Evolutionary conservation across 2,113 vertebrate species (phyloP).

Genomic region (Nicator chloris): DNA sequence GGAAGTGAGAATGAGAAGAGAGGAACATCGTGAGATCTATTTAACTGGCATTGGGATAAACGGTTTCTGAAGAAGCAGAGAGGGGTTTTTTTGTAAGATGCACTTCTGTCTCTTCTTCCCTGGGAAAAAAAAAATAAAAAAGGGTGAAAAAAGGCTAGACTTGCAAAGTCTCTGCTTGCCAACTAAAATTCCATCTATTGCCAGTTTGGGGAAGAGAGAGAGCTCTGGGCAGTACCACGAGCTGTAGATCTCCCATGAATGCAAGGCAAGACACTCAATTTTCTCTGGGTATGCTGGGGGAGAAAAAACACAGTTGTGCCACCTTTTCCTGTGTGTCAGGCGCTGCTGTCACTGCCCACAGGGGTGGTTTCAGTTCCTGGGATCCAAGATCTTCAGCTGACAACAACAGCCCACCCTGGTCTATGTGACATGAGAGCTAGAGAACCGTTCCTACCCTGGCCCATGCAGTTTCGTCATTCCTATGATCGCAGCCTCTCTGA

Average conservation of each 20-base stretch:
- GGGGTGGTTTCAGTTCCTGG: neutral
- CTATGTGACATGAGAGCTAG: neutral
- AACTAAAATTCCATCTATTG: neutral
- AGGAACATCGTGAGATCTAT: neutral
- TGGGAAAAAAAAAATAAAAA: neutral
- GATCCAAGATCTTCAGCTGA: neutral
- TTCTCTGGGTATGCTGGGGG: neutral
- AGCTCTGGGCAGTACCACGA: neutral
- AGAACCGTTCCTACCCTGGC: neutral
- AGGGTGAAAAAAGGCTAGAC: accelerated
- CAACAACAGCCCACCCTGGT: neutral
- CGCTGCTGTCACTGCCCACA: neutral
- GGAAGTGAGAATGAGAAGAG: neutral
- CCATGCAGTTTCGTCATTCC: neutral
- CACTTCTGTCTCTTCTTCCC: neutral
- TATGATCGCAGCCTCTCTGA: neutral
- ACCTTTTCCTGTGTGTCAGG: neutral
- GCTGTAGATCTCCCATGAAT: neutral
- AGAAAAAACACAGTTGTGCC: neutral
- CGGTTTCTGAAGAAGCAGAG: neutral
- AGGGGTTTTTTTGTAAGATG: neutral
- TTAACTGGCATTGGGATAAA: neutral
- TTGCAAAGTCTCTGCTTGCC: neutral
- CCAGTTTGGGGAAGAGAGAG: neutral
- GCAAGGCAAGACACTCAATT: neutral